Base-by-base conservation (phyloP, 2,113 vertebrate species). In the Oreochromis spilurus region DNA sequence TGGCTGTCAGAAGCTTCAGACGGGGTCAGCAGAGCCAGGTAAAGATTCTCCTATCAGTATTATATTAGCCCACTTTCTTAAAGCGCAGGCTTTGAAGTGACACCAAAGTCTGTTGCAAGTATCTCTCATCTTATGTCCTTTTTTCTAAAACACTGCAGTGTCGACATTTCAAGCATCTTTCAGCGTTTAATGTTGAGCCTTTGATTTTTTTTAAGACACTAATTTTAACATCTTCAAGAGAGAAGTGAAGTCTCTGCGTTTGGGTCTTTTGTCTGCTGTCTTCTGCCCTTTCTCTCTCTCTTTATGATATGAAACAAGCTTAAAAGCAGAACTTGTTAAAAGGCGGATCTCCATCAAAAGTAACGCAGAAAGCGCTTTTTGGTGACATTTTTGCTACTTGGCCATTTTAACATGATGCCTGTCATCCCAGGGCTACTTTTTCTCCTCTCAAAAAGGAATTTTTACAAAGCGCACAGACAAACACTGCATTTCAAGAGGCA, bases 201-300 rank as follows among this genome's bases (percentile, higher is more conserved):
- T 96, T 95, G 95, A 96, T 95, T 95, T 96, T 91, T 93, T 94
- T 94, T 84, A 91, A 95, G 93, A 94, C 89, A 92, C 95, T 96
- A 95, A 96, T 95, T 96, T 96, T 95, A 95, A 95, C 94, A 95
- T 95, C 93, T 95, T 96, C 94, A 95, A 95, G 95, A 89, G 90
- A 93, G 93, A 90, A 94, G 90, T 92, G 93, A 96, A 93, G 92
- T 91, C 88, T 93, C 78, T 91, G 94, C 84, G 79, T 94, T 96
- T 94, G 91, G 90, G 91, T 90, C 92, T 95, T 96, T 96, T 94
- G 95, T 96, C 95, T 95, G 87, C 92, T 90, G 94, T 94, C 94
- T 93, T 94, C 85, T 92, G 91, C 87, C 94, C 92, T 94, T 93
- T 95, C 85, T 94, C 85, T 81, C 54, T 77, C 82, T 55, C 82